Evolutionary conservation across 2,113 vertebrate genomes (phyloP).

Genomic region (Pseudolaguvia tuberculata): DNA sequence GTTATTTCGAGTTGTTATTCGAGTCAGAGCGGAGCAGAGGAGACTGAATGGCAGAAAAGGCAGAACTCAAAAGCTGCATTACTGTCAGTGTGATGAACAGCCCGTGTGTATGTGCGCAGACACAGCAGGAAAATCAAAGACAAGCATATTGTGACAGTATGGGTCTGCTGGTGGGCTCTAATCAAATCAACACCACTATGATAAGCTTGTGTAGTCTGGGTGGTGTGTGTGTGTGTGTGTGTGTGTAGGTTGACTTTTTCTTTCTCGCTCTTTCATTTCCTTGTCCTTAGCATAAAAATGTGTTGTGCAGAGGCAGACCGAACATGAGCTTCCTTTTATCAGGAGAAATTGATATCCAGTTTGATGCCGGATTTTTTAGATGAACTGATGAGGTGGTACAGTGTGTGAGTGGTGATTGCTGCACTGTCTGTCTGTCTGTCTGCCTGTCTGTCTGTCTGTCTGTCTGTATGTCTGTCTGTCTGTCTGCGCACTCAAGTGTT

Average conservation of each 20-base stretch:
- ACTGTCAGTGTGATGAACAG: conserved; percentile 66
- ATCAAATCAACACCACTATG: conserved; percentile 56
- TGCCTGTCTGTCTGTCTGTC: not conserved
- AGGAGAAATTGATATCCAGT: conserved; percentile 16
- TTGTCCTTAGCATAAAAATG: conserved; percentile 23
- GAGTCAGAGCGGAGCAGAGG: not conserved
- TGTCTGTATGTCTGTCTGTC: not conserved
- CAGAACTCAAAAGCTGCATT: conserved; percentile 39
- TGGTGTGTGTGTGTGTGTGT: conserved; percentile 2
- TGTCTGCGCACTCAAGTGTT: conserved; percentile 2
- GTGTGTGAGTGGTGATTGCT: conserved; percentile 16
- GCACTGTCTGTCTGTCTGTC: not conserved
- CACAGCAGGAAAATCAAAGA: conserved; percentile 58
- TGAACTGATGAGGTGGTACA: conserved; percentile 18
- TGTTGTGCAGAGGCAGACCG: conserved; percentile 17
- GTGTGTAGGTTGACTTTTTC: conserved; percentile 3
- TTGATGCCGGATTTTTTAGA: conserved; percentile 17
- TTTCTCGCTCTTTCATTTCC: conserved; percentile 25
- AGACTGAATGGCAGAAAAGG: conserved; percentile 38
- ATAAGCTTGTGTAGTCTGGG: conserved; percentile 49
- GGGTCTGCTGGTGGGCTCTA: conserved; percentile 58
- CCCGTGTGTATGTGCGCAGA: conserved; percentile 61
- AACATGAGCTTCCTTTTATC: conserved; percentile 14
- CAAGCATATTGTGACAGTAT: conserved; percentile 57
- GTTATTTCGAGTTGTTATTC: conserved; percentile 8